A percentile compares a stretch with the other conserved stretches of the same genome.
Evolutionary conservation across 64 coral and sea anemone genomes (phyloP).

Genomic region (Stylophora pistillata): DNA sequence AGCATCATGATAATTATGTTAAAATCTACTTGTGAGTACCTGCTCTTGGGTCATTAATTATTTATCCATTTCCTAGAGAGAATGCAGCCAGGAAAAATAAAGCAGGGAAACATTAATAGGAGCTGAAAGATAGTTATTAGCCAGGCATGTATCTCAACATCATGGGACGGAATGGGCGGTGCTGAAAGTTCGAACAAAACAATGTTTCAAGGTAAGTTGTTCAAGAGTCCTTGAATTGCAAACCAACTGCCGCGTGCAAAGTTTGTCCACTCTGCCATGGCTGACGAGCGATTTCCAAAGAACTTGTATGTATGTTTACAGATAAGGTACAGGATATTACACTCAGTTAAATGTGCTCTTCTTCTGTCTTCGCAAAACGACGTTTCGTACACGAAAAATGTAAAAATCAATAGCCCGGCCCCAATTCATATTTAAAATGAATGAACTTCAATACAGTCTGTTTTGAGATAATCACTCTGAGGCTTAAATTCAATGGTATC

Average conservation of each 20-base stretch:
- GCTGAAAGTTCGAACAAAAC: constrained; percentile 33
- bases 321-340: not conserved
- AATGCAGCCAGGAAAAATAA: not conserved
- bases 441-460: not conserved
- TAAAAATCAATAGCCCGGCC: not conserved
- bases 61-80: constrained; percentile 17
- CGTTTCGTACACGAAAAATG: not conserved
- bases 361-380: not conserved
- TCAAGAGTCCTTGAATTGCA: not conserved
- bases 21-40: constrained; percentile 42
- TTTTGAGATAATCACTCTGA: not conserved
- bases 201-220: constrained; percentile 42
- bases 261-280: not conserved
- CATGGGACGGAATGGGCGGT: constrained; percentile 23
- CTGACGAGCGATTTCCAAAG: not conserved
- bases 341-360: not conserved
- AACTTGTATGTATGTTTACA: not conserved
- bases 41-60: constrained; percentile 37
- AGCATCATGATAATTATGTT: constrained; percentile 29
- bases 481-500: not conserved
- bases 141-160: not conserved
- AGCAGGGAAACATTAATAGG: constrained; percentile 21
- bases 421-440: not conserved
- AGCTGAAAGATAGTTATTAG: constrained; percentile 9
- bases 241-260: too few relatives aligned